Evolutionary conservation across 2,888 invertebrate species (phyloP).

Genomic region (Cordilura impudica): DNA sequence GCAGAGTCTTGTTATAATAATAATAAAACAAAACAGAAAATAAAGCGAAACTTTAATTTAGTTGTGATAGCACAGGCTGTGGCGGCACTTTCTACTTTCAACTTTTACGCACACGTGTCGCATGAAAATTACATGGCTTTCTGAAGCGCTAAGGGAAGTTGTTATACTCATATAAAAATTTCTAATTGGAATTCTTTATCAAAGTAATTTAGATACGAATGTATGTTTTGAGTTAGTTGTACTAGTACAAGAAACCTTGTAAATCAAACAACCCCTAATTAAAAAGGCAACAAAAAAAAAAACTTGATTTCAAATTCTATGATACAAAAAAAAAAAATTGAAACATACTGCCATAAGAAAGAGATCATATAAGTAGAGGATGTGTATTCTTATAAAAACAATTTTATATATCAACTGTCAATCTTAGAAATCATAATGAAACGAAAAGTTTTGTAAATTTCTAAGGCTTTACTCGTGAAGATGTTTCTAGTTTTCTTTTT

Average conservation of each 20-base stretch:
- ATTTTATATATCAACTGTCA: neutral
- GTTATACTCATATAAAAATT: slow-evolving; percentile 9
- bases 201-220: slow-evolving; percentile 18
- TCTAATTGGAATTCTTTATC: slow-evolving; percentile 35
- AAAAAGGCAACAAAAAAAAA: neutral
- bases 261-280: slow-evolving; percentile 26
- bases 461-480: neutral
- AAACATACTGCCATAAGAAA: neutral
- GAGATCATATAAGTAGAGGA: neutral
- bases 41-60: slow-evolving; percentile 29
- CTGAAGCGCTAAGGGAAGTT: slow-evolving; percentile 20
- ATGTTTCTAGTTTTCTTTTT: neutral
- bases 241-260: neutral
- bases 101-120: slow-evolving; percentile 43
- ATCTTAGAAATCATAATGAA: neutral
- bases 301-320: neutral
- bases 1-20: neutral
- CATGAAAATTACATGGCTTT: slow-evolving; percentile 6
- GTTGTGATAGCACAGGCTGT: slow-evolving; percentile 20
- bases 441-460: neutral
- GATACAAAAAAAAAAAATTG: neutral
- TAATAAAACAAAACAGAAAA: slow-evolving; percentile 1
- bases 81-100: slow-evolving; percentile 1
- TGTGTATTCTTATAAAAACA: neutral
- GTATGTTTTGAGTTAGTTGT: neutral